Evolutionary conservation across 2,113 vertebrate species (phyloP).

Genomic region (Motacilla tschutschensis): DNA sequence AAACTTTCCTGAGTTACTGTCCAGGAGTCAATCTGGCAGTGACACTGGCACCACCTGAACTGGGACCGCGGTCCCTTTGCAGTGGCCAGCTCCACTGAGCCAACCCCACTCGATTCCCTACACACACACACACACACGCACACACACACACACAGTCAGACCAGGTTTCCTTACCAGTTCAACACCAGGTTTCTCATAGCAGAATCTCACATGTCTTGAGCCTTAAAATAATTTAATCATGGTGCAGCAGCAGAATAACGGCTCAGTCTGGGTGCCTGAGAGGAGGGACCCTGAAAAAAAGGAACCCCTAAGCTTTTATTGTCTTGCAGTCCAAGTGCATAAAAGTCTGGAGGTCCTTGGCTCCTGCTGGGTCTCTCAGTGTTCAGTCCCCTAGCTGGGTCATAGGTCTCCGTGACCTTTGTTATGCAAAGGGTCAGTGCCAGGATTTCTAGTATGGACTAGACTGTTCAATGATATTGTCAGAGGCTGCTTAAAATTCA

Average conservation of each 20-base stretch:
- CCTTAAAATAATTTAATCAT: not conserved
- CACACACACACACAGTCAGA: not conserved
- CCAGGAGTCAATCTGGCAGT: too few species aligned
- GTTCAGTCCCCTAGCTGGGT: not conserved
- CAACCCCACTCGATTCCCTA: accelerated
- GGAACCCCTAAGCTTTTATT: accelerated
- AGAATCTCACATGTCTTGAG: not conserved
- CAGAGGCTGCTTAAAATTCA: not conserved
- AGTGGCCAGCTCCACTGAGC: not conserved
- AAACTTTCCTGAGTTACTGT: not conserved
- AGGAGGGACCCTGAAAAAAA: not conserved
- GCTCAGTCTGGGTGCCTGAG: not conserved
- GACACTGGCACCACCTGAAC: accelerated
- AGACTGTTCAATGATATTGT: not conserved
- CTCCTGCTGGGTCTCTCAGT: not conserved
- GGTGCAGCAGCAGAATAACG: not conserved
- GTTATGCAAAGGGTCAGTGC: accelerated
- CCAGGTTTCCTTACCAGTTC: not conserved
- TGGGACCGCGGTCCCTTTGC: accelerated
- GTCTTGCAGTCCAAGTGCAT: not conserved
- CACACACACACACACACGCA: too few species aligned
- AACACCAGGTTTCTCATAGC: not conserved
- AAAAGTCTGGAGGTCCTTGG: not conserved
- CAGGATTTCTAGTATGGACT: not conserved
- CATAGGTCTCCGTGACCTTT: not conserved